These are phyloP conservation scores for Heliconius erato DNA, from an alignment of 2,888 invertebrate species.

Conservation along the genomic window DNA sequence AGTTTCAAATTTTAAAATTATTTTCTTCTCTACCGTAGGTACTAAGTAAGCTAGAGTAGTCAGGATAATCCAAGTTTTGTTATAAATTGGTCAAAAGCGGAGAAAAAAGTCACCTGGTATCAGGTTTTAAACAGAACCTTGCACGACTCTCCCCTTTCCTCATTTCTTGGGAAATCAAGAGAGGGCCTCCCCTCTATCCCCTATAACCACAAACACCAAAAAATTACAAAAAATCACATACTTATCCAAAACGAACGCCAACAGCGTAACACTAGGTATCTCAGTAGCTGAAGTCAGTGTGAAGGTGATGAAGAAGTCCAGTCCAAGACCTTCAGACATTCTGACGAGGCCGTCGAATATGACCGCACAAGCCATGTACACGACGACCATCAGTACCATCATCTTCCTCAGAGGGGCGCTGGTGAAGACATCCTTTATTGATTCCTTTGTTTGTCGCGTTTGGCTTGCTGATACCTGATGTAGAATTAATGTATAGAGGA, in stretches of 20 bases:
- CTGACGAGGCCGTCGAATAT: constrained; percentile 81
- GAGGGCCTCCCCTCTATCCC: too few relatives aligned
- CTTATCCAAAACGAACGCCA: constrained; percentile 76
- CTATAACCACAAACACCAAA: too few relatives aligned
- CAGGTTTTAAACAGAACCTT: too few relatives aligned
- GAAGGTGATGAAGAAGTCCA: constrained; percentile 81
- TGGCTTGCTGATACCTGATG: constrained; percentile 70
- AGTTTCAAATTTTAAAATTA: too few relatives aligned
- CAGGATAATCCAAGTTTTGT: too few relatives aligned
- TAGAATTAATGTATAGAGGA: too few relatives aligned
- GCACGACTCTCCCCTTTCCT: too few relatives aligned
- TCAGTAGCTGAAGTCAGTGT: constrained; percentile 79
- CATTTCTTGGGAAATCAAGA: too few relatives aligned
- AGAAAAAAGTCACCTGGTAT: too few relatives aligned
- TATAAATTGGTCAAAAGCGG: too few relatives aligned
- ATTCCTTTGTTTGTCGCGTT: constrained; percentile 67
- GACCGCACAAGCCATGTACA: constrained; percentile 76
- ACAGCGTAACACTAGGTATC: constrained; percentile 76
- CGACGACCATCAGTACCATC: constrained; percentile 68
- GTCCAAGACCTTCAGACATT: constrained; percentile 77
- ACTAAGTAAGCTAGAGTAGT: too few relatives aligned
- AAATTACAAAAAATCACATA: constrained; percentile 45
- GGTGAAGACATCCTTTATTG: constrained; percentile 65
- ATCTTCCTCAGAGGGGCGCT: constrained; percentile 68
- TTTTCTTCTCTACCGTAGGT: too few relatives aligned